Percentiles rank a stretch among this genome's conserved stretches.
Evolutionary conservation across 2,113 vertebrate species (phyloP).

Genomic region (Butastur rufipennis): DNA sequence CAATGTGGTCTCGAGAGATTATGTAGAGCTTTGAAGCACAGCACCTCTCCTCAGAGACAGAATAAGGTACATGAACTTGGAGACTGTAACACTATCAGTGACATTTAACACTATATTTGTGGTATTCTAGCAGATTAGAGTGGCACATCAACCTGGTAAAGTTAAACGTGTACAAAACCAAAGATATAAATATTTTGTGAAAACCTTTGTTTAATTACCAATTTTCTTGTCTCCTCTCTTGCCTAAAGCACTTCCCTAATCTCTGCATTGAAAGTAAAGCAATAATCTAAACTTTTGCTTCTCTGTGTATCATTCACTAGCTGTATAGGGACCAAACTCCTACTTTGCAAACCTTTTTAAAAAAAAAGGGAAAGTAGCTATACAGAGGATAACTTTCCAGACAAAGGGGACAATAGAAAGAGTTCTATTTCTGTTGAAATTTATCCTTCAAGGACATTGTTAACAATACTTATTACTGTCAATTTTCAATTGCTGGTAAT

Average conservation of each 20-base stretch:
- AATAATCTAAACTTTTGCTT: not conserved
- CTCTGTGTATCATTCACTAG: not conserved
- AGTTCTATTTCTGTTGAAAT: not conserved
- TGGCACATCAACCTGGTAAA: not conserved
- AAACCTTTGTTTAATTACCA: not conserved
- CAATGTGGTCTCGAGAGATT: not conserved
- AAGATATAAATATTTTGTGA: not conserved
- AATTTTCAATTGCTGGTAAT: not conserved
- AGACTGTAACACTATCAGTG: fast-evolving
- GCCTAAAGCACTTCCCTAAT: not conserved
- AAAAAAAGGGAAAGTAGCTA: not conserved
- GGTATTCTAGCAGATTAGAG: not conserved
- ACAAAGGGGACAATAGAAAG: not conserved
- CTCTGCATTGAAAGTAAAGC: not conserved
- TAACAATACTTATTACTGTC: not conserved
- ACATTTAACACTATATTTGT: not conserved
- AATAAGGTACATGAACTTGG: fast-evolving
- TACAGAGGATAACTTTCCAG: not conserved
- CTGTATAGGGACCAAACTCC: not conserved
- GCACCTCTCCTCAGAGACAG: not conserved
- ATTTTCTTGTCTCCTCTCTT: not conserved
- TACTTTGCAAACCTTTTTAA: not conserved
- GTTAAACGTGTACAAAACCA: not conserved
- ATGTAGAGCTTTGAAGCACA: fast-evolving
- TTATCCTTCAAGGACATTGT: not conserved